Conservation (phyloP, 2,888 invertebrate species). For the Scrobipalpa costella region DNA sequence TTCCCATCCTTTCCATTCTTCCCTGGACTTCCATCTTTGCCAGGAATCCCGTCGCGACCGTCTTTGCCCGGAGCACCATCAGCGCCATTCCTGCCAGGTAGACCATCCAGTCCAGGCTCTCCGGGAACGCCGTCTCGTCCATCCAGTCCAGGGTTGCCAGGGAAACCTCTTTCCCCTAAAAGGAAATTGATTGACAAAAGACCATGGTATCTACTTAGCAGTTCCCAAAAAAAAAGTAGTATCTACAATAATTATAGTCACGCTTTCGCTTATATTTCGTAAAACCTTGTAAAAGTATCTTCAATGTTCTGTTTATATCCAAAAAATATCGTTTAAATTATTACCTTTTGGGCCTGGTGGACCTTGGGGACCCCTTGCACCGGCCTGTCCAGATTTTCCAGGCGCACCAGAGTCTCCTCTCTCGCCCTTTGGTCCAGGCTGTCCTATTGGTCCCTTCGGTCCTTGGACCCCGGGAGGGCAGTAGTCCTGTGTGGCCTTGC, state of each 20-base stretch:
- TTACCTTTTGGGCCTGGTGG: conserved; percentile 82
- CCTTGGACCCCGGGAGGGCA: conserved; percentile 87
- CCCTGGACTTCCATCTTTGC: conserved; percentile 86
- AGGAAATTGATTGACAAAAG: conserved; percentile 35
- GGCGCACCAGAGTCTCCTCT: conserved; percentile 85
- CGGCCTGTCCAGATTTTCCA: conserved; percentile 87
- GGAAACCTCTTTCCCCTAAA: conserved; percentile 85
- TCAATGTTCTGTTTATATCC: no score
- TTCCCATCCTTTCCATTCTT: conserved; percentile 77
- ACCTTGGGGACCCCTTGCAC: conserved; percentile 83
- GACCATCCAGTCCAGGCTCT: conserved; percentile 93
- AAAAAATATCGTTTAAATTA: no score
- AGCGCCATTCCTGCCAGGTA: conserved; percentile 91
- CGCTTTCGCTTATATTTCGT: no score
- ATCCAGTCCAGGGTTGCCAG: conserved; percentile 88
- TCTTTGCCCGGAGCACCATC: conserved; percentile 90
- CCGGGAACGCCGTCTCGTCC: conserved; percentile 95
- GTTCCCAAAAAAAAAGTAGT: neutral
- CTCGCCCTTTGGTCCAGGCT: conserved; percentile 83
- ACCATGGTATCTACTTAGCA: neutral
- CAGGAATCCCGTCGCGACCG: conserved; percentile 86
- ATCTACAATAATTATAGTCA: no score
- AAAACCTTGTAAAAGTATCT: no score
- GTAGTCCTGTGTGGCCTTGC: conserved; percentile 90
- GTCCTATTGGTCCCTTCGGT: conserved; percentile 81